Evolutionary conservation across 2,113 vertebrate genomes (phyloP).

Genomic region (Manacus vitellinus): DNA sequence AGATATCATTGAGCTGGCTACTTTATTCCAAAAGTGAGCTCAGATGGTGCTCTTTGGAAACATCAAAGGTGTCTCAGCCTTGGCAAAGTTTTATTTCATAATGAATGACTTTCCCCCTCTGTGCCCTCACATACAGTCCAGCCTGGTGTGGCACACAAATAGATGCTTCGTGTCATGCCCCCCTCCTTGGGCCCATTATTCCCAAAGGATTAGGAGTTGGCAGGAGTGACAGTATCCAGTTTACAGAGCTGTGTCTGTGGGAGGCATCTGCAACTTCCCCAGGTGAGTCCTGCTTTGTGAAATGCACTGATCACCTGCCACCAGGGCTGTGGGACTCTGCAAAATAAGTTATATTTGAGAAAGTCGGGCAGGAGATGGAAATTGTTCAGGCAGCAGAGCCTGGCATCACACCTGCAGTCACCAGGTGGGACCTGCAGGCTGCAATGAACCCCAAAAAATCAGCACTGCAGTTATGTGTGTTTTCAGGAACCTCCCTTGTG

Average conservation of each 20-base stretch:
- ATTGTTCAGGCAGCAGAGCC: background rate
- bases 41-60: slow-evolving; percentile 21
- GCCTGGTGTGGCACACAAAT: background rate
- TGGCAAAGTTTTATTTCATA: background rate
- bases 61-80: background rate
- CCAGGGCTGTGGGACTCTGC: background rate
- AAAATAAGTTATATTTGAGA: background rate
- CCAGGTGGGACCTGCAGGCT: background rate
- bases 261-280: background rate
- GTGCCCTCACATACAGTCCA: background rate
- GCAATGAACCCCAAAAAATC: background rate
- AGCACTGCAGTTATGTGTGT: too few relatives aligned
- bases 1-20: slow-evolving; percentile 84
- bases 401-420: background rate
- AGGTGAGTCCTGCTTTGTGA: background rate
- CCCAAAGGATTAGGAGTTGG: background rate
- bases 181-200: background rate
- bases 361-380: background rate
- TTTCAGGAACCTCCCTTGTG: background rate
- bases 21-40: slow-evolving; percentile 70
- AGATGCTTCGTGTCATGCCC: background rate
- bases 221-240: background rate
- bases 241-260: background rate
- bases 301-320: background rate
- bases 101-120: background rate